These are phyloP conservation scores for Leptoteleia sp. DNA, from an alignment of 1,140 invertebrate species.

Conservation along the genomic window DNA sequence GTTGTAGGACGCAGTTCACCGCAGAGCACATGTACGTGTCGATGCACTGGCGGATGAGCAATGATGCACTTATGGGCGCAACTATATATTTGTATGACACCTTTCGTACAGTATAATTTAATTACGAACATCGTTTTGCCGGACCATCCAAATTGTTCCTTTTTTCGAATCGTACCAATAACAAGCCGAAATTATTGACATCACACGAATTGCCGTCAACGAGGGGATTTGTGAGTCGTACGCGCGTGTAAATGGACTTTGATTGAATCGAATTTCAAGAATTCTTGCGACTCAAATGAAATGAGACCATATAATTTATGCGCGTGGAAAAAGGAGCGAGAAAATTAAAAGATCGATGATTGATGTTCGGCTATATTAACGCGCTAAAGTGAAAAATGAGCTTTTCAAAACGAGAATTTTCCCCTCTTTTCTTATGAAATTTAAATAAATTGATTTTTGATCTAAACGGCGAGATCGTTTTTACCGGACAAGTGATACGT, in stretches of 20 bases:
- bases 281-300: conserved; percentile 11
- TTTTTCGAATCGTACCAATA: conserved; percentile 33
- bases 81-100: conserved; percentile 45
- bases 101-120: conserved; percentile 31
- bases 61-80: conserved; percentile 32
- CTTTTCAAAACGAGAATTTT: not conserved
- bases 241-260: not conserved
- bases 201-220: conserved; percentile 3
- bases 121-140: conserved; percentile 5
- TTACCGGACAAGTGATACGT: not conserved
- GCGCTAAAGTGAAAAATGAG: conserved; percentile 4
- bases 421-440: conserved; percentile 1
- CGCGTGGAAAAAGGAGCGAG: not conserved
- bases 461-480: not conserved
- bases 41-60: conserved; percentile 18
- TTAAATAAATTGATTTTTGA: conserved; percentile 12
- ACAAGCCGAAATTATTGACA: conserved; percentile 16
- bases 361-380: conserved; percentile 18
- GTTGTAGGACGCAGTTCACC: conserved; percentile 16
- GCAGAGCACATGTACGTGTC: conserved; percentile 20
- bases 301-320: conserved; percentile 13
- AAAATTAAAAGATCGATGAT: conserved; percentile 26
- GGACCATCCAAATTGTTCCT: not conserved
- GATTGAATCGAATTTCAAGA: conserved; percentile 24
- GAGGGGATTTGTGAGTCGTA: not conserved